Evolutionary conservation across 1,140 invertebrate genomes (phyloP), one percentile per base, ranked within the genome.

Genomic region (Orius laevigatus): DNA sequence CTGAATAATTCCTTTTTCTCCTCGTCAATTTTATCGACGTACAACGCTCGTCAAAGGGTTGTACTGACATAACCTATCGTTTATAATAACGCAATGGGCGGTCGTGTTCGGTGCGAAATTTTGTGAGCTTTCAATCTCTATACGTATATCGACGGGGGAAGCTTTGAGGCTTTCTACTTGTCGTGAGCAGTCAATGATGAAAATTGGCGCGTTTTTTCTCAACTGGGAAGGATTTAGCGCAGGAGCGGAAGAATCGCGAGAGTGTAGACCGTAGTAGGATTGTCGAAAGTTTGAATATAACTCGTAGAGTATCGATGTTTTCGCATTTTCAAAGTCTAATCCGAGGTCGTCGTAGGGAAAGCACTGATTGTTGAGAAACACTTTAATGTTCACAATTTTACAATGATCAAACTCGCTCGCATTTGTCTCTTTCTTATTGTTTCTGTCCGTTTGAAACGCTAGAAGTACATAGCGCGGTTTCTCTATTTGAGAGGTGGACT

Each of bases 61-160:
- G 25, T 25, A 25, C 25, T 25, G 25, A 25, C 25, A 25, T 25
- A 25, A 25, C 8, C 25, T 3, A 51, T 63, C 58, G 36, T 59
- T 56, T 41, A 62, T 31, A 48, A 63, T 59, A 10, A 63, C 47
- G 54, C 58, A 61, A 46, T 58, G 60, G 6, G 57, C 60, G n/a
- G 54, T 38, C 10, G 59, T 64, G n/a, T 58, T 46, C 18, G 45
- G 52, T 11, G 56, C 48, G 52, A 62, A 54, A 35, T 53, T 50
- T 4, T 10, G 14, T 1, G 14, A 20, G 1, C 54, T 25, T 50
- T 61, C 54, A 32, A 64, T 55, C 49, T 63, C 59, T 10, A 63
- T 31, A 25, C 56, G 55, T 41, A 61, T 43, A 46, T 62, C 58
- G 12, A 60, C 54, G 31, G 53, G 50, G 39, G 52, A 50, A 2